Percentiles rank a stretch among this genome's conserved stretches.
These are phyloP conservation scores for Forbesichthys papilliferus DNA, from an alignment of 2,113 vertebrate genomes.

Conservation along the genomic window DNA sequence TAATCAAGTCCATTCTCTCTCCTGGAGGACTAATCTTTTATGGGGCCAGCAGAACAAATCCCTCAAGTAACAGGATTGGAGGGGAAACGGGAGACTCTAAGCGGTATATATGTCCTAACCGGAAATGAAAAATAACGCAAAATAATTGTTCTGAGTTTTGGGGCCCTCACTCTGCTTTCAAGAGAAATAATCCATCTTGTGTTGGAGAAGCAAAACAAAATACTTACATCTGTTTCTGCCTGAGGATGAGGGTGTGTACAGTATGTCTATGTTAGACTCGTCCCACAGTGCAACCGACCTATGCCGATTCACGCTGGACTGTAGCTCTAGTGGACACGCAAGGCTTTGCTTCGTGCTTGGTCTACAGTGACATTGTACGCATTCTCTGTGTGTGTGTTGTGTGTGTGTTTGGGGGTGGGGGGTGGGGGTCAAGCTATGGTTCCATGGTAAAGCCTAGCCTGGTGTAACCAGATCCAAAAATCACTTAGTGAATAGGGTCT, in stretches of 20 bases:
- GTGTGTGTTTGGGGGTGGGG: background rate
- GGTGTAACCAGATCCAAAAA: too few relatives aligned
- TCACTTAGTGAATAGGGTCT: too few relatives aligned
- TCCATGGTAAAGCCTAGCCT: too few relatives aligned
- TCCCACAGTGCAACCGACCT: background rate
- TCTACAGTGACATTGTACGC: slow-evolving; percentile 8
- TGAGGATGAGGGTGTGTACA: too few relatives aligned
- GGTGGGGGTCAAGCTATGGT: background rate
- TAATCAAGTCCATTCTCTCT: slow-evolving; percentile 83
- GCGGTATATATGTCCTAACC: slow-evolving; percentile 26
- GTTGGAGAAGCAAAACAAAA: slow-evolving; percentile 11
- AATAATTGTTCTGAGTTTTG: slow-evolving; percentile 25
- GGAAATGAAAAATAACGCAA: slow-evolving; percentile 53
- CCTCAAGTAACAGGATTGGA: slow-evolving; percentile 76
- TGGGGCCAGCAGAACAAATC: slow-evolving; percentile 74
- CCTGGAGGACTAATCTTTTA: slow-evolving; percentile 80
- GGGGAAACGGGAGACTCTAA: slow-evolving; percentile 52
- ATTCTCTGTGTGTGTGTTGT: too few relatives aligned
- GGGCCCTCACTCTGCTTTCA: slow-evolving; percentile 2
- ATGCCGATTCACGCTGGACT: background rate
- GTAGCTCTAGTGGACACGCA: too few relatives aligned
- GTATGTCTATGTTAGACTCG: background rate
- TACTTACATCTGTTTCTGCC: background rate
- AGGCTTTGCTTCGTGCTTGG: background rate
- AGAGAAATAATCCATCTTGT: slow-evolving; percentile 26